Conservation (phyloP, 2,113 vertebrate genomes). For the Xenopus laevis region DNA sequence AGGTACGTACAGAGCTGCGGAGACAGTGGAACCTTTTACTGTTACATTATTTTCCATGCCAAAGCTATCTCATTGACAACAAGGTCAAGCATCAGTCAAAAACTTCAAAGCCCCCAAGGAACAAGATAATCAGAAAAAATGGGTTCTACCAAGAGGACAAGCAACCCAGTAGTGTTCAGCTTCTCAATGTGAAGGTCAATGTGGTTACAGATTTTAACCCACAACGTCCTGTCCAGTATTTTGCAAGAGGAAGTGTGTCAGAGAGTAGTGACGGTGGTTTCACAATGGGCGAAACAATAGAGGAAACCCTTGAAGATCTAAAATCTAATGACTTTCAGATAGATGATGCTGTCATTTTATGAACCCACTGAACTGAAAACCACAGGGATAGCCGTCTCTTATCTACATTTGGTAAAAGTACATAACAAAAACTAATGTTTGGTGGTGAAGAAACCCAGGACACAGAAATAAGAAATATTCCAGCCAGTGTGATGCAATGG, state of each 20-base stretch:
- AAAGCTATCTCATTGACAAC: slow-evolving; percentile 64
- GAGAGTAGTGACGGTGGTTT: slow-evolving; percentile 88
- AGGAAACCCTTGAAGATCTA: slow-evolving; percentile 86
- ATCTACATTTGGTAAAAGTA: too few relatives aligned
- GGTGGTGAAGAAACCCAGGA: too few relatives aligned
- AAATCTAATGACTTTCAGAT: slow-evolving; percentile 56
- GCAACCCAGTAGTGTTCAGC: slow-evolving; percentile 44
- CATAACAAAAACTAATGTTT: too few relatives aligned
- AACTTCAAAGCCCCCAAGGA: slow-evolving; percentile 58
- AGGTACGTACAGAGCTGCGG: slow-evolving; percentile 89
- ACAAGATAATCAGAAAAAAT: slow-evolving; percentile 40
- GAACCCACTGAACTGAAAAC: too few relatives aligned
- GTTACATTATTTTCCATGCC: slow-evolving; percentile 69
- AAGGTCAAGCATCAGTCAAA: slow-evolving; percentile 76
- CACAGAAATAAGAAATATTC: too few relatives aligned
- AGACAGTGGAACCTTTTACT: slow-evolving; percentile 87
- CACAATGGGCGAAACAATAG: slow-evolving; percentile 78
- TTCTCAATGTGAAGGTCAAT: slow-evolving; percentile 56
- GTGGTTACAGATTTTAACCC: slow-evolving; percentile 4
- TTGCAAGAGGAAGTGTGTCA: slow-evolving; percentile 66
- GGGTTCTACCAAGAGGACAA: slow-evolving; percentile 53
- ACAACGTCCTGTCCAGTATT: slow-evolving; percentile 48
- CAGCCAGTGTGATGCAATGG: too few relatives aligned
- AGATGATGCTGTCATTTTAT: background rate
- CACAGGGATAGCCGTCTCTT: too few relatives aligned